phyloP scores from a whole-genome alignment of 2,113 vertebrate genomes.

The Mellivora capensis region DNA sequence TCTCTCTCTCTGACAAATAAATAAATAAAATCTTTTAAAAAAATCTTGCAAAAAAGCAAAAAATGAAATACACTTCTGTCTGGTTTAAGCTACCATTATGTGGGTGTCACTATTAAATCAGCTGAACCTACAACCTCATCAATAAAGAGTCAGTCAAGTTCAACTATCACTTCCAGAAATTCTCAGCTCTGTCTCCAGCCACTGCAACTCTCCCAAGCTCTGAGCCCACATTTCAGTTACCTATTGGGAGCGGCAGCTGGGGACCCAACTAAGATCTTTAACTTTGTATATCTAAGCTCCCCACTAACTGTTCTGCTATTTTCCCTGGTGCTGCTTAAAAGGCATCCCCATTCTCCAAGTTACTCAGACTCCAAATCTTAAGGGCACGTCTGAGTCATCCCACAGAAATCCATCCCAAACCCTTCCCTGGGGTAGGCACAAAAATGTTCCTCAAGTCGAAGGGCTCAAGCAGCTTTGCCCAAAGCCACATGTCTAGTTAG shows the following conservation, averaged over 20 bases:
- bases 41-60: not conserved
- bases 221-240: not conserved
- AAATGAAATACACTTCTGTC: not conserved
- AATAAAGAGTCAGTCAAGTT: not conserved
- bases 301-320: not conserved
- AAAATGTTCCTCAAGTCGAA: not conserved
- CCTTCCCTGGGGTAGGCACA: not conserved
- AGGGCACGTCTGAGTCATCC: conserved; percentile 5
- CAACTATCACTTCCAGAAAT: not conserved
- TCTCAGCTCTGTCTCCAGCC: not conserved
- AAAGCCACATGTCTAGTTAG: not conserved
- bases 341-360: not conserved
- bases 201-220: not conserved
- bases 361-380: not conserved
- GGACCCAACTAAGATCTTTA: not conserved
- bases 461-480: conserved; percentile 10
- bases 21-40: too few relatives aligned
- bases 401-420: not conserved
- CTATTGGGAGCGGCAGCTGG: not conserved
- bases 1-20: too few relatives aligned
- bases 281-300: not conserved
- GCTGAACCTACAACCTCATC: not conserved
- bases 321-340: not conserved
- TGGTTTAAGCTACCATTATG: not conserved
- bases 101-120: not conserved